phyloP scores from a whole-genome alignment of 2,113 vertebrate genomes.

The Centrocercus urophasianus region DNA sequence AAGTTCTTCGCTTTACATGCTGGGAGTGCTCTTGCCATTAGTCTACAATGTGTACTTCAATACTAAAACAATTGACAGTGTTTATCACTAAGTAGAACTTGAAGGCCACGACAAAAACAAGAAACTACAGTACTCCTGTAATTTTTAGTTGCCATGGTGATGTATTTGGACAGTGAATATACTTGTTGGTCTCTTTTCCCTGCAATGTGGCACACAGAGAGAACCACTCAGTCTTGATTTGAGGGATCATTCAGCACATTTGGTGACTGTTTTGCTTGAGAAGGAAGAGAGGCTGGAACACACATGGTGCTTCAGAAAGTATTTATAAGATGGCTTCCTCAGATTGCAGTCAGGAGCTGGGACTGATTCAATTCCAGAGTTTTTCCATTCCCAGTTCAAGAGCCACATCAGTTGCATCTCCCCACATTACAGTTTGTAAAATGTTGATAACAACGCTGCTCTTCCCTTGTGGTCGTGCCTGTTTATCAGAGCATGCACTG shows the following conservation, averaged over 20 bases:
- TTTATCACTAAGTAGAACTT: not conserved
- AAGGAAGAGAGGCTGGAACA: not conserved
- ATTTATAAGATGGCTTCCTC: not conserved
- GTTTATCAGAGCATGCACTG: not conserved
- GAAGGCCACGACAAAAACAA: not conserved
- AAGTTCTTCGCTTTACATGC: not conserved
- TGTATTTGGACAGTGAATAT: not conserved
- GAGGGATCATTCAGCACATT: not conserved
- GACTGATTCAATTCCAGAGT: not conserved
- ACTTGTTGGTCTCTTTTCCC: not conserved
- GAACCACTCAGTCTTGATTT: not conserved
- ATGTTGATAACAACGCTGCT: not conserved
- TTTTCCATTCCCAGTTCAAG: not conserved
- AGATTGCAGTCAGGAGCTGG: not conserved
- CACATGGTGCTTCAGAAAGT: not conserved
- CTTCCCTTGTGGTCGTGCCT: not conserved
- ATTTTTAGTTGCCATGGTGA: constrained; percentile 42
- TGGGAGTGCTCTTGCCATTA: not conserved
- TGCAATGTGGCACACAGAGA: not conserved
- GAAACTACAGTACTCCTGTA: not conserved
- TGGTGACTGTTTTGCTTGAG: not conserved
- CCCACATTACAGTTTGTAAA: not conserved
- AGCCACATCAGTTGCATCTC: not conserved
- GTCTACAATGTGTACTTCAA: not conserved
- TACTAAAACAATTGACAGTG: not conserved